Base-by-base conservation (phyloP, 2,113 vertebrate genomes). In the Platysternon megacephalum region DNA sequence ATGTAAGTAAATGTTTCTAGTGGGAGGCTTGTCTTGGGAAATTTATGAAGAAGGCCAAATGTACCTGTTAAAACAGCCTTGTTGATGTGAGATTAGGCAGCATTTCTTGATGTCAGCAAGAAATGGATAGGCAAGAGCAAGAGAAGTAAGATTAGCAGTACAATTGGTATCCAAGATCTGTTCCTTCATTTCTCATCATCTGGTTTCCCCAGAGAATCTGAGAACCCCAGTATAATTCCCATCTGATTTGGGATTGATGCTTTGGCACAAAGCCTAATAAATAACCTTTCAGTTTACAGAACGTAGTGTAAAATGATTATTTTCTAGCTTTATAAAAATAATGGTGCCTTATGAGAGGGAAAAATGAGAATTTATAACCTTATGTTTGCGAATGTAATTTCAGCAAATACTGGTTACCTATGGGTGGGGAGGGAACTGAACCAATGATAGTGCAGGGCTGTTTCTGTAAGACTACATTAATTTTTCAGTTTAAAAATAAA, bases 401-500 rank as follows among this genome's bases (percentile, higher is more conserved):
- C 68, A 46, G 21, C 8, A 81, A 85, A 48, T 82, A 83, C 19
- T 84, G 79, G 29, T 4, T 4, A 82, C 53, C 5, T 44, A 12
- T 28, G 42, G 42, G 42, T 78, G 12, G 22, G 24, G 24, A 14
- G 12, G 11, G 74, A 78, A 28, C 22, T 28, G 74, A 78, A 46
- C 39, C 3, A 76, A 76, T 76, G 16, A 68, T n/a, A 17, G 35
- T 19, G 35, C 65, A 72, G 65, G 65, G 17, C 65, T 39, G 35
- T 87, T 51, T 58, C 29, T 79, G 81, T 82, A 85, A 48, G 4
- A 6, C 76, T 76, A 56, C 35, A 9, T 44, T 44, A 56, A 11
- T 84, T 87, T 96, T 87, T 83, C 52, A 51, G 58, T 91, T 95
- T 95, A 74, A 94, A 89, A 85, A 74, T 80, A 46, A 86, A 86